Base-by-base conservation (phyloP, 2,113 vertebrate species). In the Bostrychus sinensis region DNA sequence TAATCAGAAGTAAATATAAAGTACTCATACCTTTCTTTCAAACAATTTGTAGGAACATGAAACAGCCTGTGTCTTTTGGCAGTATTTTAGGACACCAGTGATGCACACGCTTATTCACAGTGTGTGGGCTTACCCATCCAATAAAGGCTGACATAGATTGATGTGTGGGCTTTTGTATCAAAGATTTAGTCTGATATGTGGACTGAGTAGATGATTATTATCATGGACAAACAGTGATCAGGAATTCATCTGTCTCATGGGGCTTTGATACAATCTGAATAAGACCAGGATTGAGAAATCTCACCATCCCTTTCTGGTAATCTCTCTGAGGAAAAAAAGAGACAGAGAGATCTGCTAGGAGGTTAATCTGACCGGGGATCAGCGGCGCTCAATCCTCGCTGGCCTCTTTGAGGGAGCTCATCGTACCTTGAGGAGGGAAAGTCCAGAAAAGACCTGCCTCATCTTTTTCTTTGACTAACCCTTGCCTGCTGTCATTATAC, bases 311-410 rank as follows among this genome's bases (percentile, higher is more conserved):
- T 66, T 67, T 25, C 55, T 53, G 56, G 56, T 87, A 88, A 89
- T 89, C 89, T 79, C 76, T 13, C 17, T 16, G 62, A 25, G 17
- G 26, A n/a, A 6, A 41, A 6, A 53, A 30, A 57, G 43, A 60
- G 32, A 69, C 12, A 50, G 42, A 65, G 58, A 6, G 77, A 86
- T 75, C 77, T 67, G 75, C 62, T 64, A 62, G 70, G 56, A 71
- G 34, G 56, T 83, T 89, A 88, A 91, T 91, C 89, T 89, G 86
- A 82, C 65, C 10, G 63, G 60, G 77, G 84, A 88, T 88, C 83
- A 85, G 62, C 80, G 7, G 36, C 14, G 60, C 50, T 84, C 85
- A 87, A 86, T 86, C 82, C 76, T 66, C 28, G 78, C 75, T 80
- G 81, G 86, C 78, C 86, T 86, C 83, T 89, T 86, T 84, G 83